Evolutionary conservation across 2,888 invertebrate species (phyloP).

Genomic region (Ellobium chinense): DNA sequence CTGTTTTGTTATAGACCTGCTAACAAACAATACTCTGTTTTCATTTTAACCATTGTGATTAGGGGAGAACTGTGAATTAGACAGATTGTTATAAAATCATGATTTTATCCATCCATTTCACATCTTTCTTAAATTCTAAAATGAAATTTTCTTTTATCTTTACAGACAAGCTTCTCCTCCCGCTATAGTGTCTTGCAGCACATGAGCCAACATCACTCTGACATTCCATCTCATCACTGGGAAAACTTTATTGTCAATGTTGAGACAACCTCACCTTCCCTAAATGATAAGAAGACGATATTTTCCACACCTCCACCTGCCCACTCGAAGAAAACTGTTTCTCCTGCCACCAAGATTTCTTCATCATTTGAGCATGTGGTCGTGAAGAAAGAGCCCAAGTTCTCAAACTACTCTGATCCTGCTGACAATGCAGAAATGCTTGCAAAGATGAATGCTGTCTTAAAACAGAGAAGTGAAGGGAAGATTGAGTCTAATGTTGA

Average conservation of each 20-base stretch:
- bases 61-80: too few species aligned
- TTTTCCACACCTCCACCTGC: constrained; percentile 35
- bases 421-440: background rate
- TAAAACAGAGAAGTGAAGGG: too few species aligned
- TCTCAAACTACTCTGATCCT: background rate
- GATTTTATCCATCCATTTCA: too few species aligned
- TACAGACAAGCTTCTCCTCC: constrained; percentile 26
- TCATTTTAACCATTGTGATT: too few species aligned
- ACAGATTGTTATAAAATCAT: too few species aligned
- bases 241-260: background rate
- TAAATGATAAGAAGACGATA: background rate
- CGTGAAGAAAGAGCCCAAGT: background rate
- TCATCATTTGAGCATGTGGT: background rate
- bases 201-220: constrained; percentile 22
- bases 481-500: background rate
- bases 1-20: too few species aligned
- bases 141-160: background rate
- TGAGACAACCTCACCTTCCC: background rate
- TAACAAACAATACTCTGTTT: too few species aligned
- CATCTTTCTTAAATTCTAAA: too few species aligned
- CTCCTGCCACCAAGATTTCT: background rate
- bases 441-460: too few species aligned
- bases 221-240: background rate
- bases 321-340: constrained; percentile 6
- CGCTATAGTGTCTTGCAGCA: constrained; percentile 9